These are phyloP conservation scores for Sula dactylatra DNA, from an alignment of 2,113 vertebrate species.

Conservation along the genomic window DNA sequence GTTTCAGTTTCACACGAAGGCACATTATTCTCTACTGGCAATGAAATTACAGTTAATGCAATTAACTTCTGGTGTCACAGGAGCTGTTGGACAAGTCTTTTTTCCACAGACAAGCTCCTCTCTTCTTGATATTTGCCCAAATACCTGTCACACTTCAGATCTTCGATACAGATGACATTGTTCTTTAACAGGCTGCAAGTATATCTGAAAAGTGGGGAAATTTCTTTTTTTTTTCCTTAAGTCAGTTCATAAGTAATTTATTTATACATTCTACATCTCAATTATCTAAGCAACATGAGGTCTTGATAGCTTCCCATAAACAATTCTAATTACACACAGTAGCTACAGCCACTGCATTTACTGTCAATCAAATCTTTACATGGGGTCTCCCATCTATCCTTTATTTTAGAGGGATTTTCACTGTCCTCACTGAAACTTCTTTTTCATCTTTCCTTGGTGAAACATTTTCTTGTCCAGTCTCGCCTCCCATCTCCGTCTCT, in stretches of 20 bases:
- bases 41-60: background rate
- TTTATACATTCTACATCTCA: background rate
- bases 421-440: background rate
- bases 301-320: background rate
- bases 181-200: background rate
- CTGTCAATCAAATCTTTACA: background rate
- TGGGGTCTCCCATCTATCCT: background rate
- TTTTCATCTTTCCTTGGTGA: background rate
- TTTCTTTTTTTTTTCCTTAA: rapidly evolving
- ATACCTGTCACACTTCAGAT: background rate
- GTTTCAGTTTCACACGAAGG: background rate
- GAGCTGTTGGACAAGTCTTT: background rate
- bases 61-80: background rate
- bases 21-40: background rate
- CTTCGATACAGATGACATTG: background rate
- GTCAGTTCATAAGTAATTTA: background rate
- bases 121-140: background rate
- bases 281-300: background rate
- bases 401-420: background rate
- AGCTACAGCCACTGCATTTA: background rate
- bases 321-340: background rate
- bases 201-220: background rate
- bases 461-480: background rate
- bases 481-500: background rate
- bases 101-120: background rate